Conservation (phyloP, 1,140 invertebrate genomes). For the Drosophila insularis region DNA sequence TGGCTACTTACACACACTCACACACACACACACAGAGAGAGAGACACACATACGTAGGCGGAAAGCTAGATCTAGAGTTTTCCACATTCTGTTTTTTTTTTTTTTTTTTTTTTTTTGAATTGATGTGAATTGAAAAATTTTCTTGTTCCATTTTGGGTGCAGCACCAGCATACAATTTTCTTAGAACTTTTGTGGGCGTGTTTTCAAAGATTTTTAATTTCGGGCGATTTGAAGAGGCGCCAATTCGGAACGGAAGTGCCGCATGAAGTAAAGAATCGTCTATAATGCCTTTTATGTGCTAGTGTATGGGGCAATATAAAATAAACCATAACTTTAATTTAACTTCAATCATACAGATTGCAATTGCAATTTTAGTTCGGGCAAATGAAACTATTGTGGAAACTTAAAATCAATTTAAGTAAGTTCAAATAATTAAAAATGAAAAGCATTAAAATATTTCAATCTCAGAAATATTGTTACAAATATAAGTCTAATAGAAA, state of each 20-base stretch:
- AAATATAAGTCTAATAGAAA: too few relatives aligned
- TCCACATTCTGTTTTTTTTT: not conserved
- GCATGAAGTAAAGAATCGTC: not conserved
- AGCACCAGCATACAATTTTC: constrained; percentile 8
- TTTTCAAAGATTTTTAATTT: not conserved
- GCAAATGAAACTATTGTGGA: too few relatives aligned
- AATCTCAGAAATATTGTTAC: too few relatives aligned
- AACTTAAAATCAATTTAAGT: too few relatives aligned
- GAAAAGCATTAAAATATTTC: too few relatives aligned
- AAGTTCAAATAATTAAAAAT: too few relatives aligned
- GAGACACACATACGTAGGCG: constrained; percentile 9
- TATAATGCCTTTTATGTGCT: not conserved
- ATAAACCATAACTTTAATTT: too few relatives aligned
- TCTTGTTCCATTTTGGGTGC: constrained; percentile 6
- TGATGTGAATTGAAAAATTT: constrained; percentile 1
- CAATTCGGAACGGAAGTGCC: constrained; percentile 7
- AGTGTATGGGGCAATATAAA: too few relatives aligned
- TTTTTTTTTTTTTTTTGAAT: not conserved
- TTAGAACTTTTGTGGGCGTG: not conserved
- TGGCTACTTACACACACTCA: constrained; percentile 10
- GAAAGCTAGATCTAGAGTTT: constrained; percentile 1
- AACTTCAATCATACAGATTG: not conserved
- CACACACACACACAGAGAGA: constrained; percentile 4
- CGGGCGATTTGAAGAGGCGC: constrained; percentile 1
- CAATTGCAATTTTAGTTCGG: not conserved